Base-by-base conservation (phyloP, 2,113 vertebrate species). In the Elanoides forficatus region DNA sequence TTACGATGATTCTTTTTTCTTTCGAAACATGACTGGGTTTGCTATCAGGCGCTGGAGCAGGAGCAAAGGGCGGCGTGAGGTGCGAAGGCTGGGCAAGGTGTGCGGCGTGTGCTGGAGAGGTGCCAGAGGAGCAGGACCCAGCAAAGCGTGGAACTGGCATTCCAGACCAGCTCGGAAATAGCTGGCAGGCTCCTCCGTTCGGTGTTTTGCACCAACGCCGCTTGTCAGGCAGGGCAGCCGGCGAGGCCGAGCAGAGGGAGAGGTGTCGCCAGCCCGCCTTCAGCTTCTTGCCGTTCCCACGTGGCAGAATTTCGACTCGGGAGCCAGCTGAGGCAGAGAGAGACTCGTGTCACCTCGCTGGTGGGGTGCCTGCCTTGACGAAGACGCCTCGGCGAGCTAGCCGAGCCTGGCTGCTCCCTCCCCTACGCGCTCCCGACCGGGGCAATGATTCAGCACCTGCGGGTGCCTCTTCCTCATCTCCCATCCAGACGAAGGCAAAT, bases 101-200 rank as follows among this genome's bases (percentile, higher is more conserved):
- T 18, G 38, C 0, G 0, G 65, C 21, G 7, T 20, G 43, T 72
- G 53, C 79, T 75, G 92, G 36, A 75, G 48, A 36, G 18, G 21
- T 60, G 67, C 80, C 87, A 68, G 50, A 68, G 38, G 30, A 88
- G 50, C 48, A 66, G 80, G 23, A 60, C 55, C 23, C 4, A 3
- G 48, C 0, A 0, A 63, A 86, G 53, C 1, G 0, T 13, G 19
- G 62, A 88, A 38, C 27, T 3, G 4, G 25, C 10, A 13, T 1
- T 25, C 19, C 40, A 88, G 48, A 25, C 21, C 27, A 40, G 72
- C 42, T 60, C 79, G 45, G 74, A 65, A 89, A 59, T 9, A 62
- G 36, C 38, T 67, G 88, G 6, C 48, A 25, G 26, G 45, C 42
- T 90, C 20, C 71, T 76, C 73, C 7, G 2, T 2, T 9, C 3